These are phyloP conservation scores for Perca flavescens DNA, from an alignment of 2,113 vertebrate genomes.

Conservation along the genomic window DNA sequence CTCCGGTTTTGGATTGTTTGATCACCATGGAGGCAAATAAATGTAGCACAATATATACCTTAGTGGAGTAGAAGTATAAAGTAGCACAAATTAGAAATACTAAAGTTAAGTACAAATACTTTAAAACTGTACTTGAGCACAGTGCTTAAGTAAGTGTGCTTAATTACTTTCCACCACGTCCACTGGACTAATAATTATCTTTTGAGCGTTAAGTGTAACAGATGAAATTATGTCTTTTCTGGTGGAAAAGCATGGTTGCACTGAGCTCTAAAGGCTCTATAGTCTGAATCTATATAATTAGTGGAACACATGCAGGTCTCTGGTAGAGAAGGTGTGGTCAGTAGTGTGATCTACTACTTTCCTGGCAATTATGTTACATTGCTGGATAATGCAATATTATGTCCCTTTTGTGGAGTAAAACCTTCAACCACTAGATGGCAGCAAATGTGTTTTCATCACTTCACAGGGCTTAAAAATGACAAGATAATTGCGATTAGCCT, in stretches of 20 bases:
- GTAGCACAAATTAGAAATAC: neutral
- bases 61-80: neutral
- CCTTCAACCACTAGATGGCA: conserved; percentile 62
- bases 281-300: neutral
- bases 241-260: neutral
- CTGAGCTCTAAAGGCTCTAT: neutral
- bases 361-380: neutral
- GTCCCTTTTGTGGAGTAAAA: neutral
- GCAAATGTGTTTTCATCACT: neutral
- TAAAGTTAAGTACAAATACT: neutral
- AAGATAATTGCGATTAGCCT: neutral
- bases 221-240: neutral
- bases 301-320: neutral
- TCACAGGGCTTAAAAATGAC: neutral
- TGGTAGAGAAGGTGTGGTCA: neutral
- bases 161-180: neutral
- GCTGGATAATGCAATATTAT: neutral
- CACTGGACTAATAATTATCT: neutral
- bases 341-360: neutral
- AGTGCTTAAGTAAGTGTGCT: neutral
- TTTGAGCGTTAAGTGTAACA: neutral
- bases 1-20: too few species aligned
- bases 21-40: too few species aligned
- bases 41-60: neutral
- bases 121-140: neutral